These are phyloP conservation scores for cat (Felis catus) DNA, from an alignment of 2,113 vertebrate genomes.

Conservation along the genomic window DNA sequence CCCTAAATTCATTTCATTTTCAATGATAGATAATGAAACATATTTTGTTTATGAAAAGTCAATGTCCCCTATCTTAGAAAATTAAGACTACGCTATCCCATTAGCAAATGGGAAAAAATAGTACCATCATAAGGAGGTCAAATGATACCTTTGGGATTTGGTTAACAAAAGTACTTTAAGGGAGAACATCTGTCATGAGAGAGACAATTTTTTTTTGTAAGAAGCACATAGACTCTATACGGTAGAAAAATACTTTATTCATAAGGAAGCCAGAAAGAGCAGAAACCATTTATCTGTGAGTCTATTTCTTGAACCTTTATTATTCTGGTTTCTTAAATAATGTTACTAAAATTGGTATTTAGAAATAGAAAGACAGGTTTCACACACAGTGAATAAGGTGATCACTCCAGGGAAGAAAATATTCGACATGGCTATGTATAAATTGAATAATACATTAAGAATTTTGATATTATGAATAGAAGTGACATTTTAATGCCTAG, in stretches of 20 bases:
- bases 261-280: background rate
- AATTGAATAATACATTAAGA: slow-evolving; percentile 27
- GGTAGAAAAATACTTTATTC: slow-evolving; percentile 6
- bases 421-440: background rate
- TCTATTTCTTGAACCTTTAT: background rate
- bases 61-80: background rate
- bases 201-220: background rate
- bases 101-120: background rate
- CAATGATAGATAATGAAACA: background rate
- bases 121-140: background rate
- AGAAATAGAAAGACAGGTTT: slow-evolving; percentile 24
- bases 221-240: background rate
- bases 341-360: background rate
- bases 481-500: background rate
- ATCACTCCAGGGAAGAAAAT: background rate
- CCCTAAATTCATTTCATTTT: background rate
- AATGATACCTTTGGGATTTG: slow-evolving; percentile 7
- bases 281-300: background rate
- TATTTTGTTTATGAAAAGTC: background rate
- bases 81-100: background rate
- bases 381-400: background rate
- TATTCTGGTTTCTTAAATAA: slow-evolving; percentile 8
- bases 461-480: background rate
- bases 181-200: background rate
- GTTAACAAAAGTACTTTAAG: background rate